These are phyloP conservation scores for Larimichthys crocea DNA, from an alignment of 2,113 vertebrate genomes.

Conservation along the genomic window DNA sequence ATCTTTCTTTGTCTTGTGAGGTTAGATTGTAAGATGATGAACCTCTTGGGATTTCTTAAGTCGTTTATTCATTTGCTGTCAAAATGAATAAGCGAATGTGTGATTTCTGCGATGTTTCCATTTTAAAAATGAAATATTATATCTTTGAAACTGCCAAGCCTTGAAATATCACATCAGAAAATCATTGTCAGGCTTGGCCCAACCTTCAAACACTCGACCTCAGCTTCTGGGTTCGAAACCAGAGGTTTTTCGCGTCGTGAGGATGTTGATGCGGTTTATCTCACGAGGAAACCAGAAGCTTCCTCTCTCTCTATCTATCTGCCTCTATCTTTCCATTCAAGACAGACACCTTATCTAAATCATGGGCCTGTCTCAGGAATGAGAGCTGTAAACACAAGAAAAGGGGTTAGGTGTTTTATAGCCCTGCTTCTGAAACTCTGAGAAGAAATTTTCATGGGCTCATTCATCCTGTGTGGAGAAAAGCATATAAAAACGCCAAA, in stretches of 20 bases:
- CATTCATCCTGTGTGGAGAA: constrained; percentile 19
- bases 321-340: constrained; percentile 18
- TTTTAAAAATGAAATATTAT: too few relatives aligned
- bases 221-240: neutral
- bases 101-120: too few relatives aligned
- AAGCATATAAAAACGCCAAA: neutral
- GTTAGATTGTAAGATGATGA: neutral
- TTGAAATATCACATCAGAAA: constrained; percentile 1
- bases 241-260: neutral
- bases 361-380: neutral
- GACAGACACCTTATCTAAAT: constrained; percentile 34
- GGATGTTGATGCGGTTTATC: constrained; percentile 16
- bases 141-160: too few relatives aligned
- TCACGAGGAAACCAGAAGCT: neutral
- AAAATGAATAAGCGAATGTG: neutral
- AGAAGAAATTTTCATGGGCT: constrained; percentile 11
- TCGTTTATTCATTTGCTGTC: neutral
- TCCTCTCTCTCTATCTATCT: neutral
- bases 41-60: neutral
- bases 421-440: constrained; percentile 13
- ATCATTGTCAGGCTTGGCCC: neutral
- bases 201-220: neutral
- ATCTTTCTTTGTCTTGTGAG: neutral
- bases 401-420: constrained; percentile 21
- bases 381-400: constrained; percentile 29